A percentile compares a stretch with the other conserved stretches of the same genome.
Conservation (phyloP, 2,888 invertebrate genomes). For the Dryococelus australis region DNA sequence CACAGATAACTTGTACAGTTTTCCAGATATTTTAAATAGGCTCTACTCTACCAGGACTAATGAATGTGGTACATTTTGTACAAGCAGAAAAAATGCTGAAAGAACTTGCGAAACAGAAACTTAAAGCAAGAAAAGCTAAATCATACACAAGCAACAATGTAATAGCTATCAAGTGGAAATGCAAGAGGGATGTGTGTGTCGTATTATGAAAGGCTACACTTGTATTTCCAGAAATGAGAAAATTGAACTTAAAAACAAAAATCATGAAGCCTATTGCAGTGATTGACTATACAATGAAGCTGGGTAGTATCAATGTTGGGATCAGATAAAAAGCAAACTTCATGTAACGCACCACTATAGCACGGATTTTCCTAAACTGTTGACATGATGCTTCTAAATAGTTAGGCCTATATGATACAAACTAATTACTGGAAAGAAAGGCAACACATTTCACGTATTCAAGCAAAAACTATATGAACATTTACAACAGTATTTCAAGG, state of each 20-base stretch:
- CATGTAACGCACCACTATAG: constrained; percentile 11
- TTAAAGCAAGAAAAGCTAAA: constrained; percentile 28
- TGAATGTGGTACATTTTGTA: neutral
- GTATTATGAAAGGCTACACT: constrained; percentile 8
- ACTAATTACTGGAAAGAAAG: neutral
- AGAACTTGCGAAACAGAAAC: constrained; percentile 19
- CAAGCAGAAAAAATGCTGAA: constrained; percentile 27
- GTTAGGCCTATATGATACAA: neutral
- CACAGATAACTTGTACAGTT: constrained; percentile 49
- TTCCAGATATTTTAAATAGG: constrained; percentile 44
- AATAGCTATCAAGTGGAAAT: constrained; percentile 30
- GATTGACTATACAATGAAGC: constrained; percentile 24
- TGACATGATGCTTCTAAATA: constrained; percentile 30
- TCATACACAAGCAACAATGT: neutral
- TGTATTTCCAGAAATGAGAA: neutral
- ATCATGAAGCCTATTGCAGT: constrained; percentile 10
- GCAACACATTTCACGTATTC: neutral
- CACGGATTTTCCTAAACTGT: constrained; percentile 22
- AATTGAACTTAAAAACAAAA: constrained; percentile 30
- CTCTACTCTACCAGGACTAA: constrained; percentile 37
- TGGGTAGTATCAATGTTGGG: neutral
- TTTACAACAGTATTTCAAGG: neutral
- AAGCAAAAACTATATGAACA: neutral
- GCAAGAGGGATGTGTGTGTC: constrained; percentile 31
- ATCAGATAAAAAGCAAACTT: neutral